Base-by-base conservation (phyloP, 1,140 invertebrate genomes). In the Drosophila ercepeae region DNA sequence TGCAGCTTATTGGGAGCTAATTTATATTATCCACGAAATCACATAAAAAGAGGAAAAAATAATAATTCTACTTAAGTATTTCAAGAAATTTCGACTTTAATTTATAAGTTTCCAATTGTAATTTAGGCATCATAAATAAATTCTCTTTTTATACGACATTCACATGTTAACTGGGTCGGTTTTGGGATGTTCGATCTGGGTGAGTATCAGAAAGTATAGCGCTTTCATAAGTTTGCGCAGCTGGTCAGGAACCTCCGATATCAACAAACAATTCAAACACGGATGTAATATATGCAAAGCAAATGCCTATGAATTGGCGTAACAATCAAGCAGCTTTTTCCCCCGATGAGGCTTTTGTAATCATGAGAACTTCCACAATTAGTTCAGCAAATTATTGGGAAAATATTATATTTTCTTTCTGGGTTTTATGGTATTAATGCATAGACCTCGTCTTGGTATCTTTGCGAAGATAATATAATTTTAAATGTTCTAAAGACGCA, bases 401-500 rank as follows among this genome's bases (percentile, higher is more conserved):
- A 27, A 27, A 41, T 21, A 41, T 41, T 16, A n/a, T n/a, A n/a
- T n/a, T 32, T 16, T 42, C 8, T 4, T 14, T 39, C 36, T 32
- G 29, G 29, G 29, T n/a, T 32, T 9, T 16, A 6, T 39, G 4
- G 34, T 4, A 14, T 39, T 39, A 14, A 39, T 39, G 13, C 4
- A 19, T 18, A 42, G 13, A 6, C n/a, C 5, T 18, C n/a, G n/a
- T 13, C 0, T 7, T 6, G 29, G 32, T 29, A 63, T 65, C 32
- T 41, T 41, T 23, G 13, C 32, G 46, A 58, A 32, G 45, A 50
- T 59, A 46, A 29, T 27, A 51, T 44, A 70, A 74, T 41, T 25
- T 84, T 61, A 76, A 65, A 64, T 71, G 76, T 60, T 41, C 54
- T 48, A 32, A 60, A 78, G 46, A 53, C 51, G 7, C 45, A 13